These are phyloP conservation scores for Tangara arthus DNA, from an alignment of 2,797 vertebrate genomes.

Conservation along the genomic window DNA sequence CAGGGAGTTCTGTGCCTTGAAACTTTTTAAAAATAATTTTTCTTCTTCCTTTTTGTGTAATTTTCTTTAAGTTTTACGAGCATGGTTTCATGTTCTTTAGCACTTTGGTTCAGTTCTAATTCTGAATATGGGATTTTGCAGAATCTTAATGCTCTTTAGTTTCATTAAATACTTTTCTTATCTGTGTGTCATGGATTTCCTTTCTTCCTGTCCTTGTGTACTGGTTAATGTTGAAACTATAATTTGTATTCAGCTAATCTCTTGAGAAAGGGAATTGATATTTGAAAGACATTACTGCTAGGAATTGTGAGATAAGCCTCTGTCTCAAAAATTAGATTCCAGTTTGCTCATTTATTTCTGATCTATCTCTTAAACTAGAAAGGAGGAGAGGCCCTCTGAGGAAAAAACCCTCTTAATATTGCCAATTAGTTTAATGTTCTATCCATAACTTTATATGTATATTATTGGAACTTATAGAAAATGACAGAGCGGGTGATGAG, in stretches of 20 bases:
- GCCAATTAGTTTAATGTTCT: not conserved
- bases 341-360: slow-evolving; percentile 14
- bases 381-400: not conserved
- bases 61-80: not conserved
- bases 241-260: slow-evolving; percentile 49
- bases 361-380: not conserved
- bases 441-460: not conserved
- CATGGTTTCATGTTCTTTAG: not conserved
- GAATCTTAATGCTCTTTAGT: not conserved
- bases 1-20: not conserved
- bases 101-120: not conserved
- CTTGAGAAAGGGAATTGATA: slow-evolving; percentile 25
- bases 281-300: not conserved
- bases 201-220: slow-evolving; percentile 9
- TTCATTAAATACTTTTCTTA: slow-evolving; percentile 17
- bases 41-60: not conserved
- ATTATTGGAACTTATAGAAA: not conserved
- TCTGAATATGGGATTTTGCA: not conserved
- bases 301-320: slow-evolving; percentile 41
- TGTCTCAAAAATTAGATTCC: slow-evolving; percentile 33
- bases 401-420: not conserved
- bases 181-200: not conserved
- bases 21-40: not conserved
- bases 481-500: slow-evolving; percentile 14
- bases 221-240: slow-evolving; percentile 26